phyloP scores from a whole-genome alignment of 2,797 vertebrate genomes.

The Serranus cabrilla region DNA sequence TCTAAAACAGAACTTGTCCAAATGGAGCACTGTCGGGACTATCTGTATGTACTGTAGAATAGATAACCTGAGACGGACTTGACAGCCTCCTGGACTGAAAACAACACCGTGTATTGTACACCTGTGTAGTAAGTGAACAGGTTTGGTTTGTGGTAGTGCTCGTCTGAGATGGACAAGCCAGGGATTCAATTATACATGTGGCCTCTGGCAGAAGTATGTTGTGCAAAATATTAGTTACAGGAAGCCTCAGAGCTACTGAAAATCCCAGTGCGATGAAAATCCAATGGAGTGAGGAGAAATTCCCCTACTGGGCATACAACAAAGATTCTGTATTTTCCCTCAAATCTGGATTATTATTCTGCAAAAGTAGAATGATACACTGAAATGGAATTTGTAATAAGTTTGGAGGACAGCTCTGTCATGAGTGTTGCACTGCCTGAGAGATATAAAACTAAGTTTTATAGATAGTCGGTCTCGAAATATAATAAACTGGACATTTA shows the following conservation, averaged over 20 bases:
- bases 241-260: slow-evolving; percentile 52
- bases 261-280: slow-evolving; percentile 62
- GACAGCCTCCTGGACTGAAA: slow-evolving; percentile 57
- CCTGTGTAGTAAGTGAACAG: slow-evolving; percentile 55
- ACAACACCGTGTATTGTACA: slow-evolving; percentile 58
- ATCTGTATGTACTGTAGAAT: slow-evolving; percentile 74
- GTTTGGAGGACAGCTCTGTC: slow-evolving; percentile 26
- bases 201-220: slow-evolving; percentile 69
- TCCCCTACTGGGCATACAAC: slow-evolving; percentile 41
- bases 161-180: slow-evolving; percentile 64
- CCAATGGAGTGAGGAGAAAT: slow-evolving; percentile 51
- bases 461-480: slow-evolving; percentile 43
- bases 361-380: slow-evolving; percentile 27
- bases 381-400: slow-evolving; percentile 51
- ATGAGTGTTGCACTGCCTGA: slow-evolving; percentile 48
- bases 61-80: slow-evolving; percentile 61
- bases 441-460: slow-evolving; percentile 47
- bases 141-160: slow-evolving; percentile 61
- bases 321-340: slow-evolving; percentile 21
- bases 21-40: slow-evolving; percentile 72
- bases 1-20: slow-evolving; percentile 54
- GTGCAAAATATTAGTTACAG: slow-evolving; percentile 64
- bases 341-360: slow-evolving; percentile 48
- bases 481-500: slow-evolving; percentile 44
- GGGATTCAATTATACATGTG: slow-evolving; percentile 68